phyloP scores from a whole-genome alignment of 2,888 invertebrate species.

The Mactromeris polynyma region DNA sequence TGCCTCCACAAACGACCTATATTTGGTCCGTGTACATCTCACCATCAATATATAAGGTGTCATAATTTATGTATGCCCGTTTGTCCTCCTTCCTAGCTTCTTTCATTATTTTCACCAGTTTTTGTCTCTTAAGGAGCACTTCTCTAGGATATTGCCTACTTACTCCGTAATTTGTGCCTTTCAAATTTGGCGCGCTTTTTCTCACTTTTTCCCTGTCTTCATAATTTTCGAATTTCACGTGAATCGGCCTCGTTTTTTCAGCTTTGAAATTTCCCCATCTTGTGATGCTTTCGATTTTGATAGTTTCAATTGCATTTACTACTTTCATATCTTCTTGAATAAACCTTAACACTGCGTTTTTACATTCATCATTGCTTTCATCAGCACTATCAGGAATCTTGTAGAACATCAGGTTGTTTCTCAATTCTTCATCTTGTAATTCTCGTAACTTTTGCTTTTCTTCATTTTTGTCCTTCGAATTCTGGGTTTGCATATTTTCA shows the following conservation, averaged over 20 bases:
- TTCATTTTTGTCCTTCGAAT: no score
- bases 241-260: background rate
- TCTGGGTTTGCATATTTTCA: no score
- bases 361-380: no score
- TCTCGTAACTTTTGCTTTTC: no score
- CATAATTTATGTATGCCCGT: background rate
- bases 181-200: background rate
- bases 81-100: background rate
- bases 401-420: no score
- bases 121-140: background rate
- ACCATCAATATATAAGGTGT: background rate
- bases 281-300: no score
- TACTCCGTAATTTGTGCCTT: background rate
- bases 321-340: no score
- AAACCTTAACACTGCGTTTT: no score
- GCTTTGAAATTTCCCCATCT: background rate
- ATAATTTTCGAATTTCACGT: background rate
- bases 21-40: background rate
- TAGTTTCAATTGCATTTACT: no score
- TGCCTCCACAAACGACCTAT: constrained; percentile 21
- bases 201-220: constrained; percentile 10
- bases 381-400: no score
- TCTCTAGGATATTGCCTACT: background rate
- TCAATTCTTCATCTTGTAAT: no score
- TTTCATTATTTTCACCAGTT: background rate